Conservation (phyloP, 2,797 vertebrate species). For the Poecilia wingei region DNA sequence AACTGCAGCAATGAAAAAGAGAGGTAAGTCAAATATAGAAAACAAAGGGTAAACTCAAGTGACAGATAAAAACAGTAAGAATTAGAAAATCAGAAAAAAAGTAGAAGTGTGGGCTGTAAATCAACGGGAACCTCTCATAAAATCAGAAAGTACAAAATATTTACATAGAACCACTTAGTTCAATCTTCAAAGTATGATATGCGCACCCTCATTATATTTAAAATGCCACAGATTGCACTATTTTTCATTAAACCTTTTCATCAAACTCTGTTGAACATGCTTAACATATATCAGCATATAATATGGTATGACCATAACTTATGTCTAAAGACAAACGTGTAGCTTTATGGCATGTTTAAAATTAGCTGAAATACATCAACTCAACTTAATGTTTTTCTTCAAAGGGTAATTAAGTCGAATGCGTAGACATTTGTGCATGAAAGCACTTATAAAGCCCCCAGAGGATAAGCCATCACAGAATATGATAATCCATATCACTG, state of each 20-base stretch:
- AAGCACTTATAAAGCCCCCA: background rate
- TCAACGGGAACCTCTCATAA: background rate
- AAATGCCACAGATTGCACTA: background rate
- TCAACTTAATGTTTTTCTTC: background rate
- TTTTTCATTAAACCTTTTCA: background rate
- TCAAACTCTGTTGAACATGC: background rate
- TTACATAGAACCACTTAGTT: background rate
- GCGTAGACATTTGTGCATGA: background rate
- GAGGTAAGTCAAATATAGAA: background rate
- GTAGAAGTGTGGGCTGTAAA: background rate
- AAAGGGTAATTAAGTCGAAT: background rate
- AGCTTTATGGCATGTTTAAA: background rate
- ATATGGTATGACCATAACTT: background rate
- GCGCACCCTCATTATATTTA: background rate
- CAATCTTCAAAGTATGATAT: background rate
- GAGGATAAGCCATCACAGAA: background rate
- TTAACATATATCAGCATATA: background rate
- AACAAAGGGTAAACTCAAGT: background rate
- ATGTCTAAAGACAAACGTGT: background rate
- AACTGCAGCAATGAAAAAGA: background rate
- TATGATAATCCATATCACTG: background rate
- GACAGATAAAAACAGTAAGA: constrained; percentile 1
- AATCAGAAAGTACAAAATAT: background rate
- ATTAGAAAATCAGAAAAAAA: constrained; percentile 7
- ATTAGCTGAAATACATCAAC: background rate